Conservation (phyloP, 2,797 vertebrate genomes). For the Myripristis jacobus region DNA sequence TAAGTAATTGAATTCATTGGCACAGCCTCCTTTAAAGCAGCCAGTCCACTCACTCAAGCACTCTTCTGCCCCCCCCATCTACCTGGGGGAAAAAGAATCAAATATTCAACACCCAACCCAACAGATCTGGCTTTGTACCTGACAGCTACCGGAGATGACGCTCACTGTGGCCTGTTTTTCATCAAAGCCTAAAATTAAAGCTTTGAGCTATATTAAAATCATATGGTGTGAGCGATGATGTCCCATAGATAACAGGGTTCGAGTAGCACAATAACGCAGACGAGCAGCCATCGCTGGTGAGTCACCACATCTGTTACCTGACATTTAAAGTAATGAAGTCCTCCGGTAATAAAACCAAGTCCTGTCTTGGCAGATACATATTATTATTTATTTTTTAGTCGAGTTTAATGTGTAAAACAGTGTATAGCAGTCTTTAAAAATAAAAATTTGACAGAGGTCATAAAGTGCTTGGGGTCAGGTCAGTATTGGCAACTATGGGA, state of each 20-base stretch:
- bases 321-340: slow-evolving; percentile 30
- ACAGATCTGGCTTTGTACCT: not conserved
- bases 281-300: not conserved
- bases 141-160: not conserved
- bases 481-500: no score
- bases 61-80: not conserved
- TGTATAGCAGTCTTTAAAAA: no score
- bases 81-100: no score
- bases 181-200: slow-evolving; percentile 2
- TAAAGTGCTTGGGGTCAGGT: no score
- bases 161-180: not conserved
- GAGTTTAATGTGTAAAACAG: no score
- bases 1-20: not conserved
- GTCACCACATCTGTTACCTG: slow-evolving; percentile 26
- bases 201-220: slow-evolving; percentile 4
- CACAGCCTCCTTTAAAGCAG: no score
- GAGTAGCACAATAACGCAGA: not conserved
- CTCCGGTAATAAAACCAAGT: not conserved
- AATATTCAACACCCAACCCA: no score
- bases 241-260: slow-evolving; percentile 7
- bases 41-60: no score
- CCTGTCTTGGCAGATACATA: not conserved
- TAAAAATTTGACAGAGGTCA: no score
- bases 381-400: no score
- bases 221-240: slow-evolving; percentile 13